Percentiles rank a stretch among this genome's conserved stretches.
Conservation (phyloP, 2,113 vertebrate genomes). For the Pica pica region DNA sequence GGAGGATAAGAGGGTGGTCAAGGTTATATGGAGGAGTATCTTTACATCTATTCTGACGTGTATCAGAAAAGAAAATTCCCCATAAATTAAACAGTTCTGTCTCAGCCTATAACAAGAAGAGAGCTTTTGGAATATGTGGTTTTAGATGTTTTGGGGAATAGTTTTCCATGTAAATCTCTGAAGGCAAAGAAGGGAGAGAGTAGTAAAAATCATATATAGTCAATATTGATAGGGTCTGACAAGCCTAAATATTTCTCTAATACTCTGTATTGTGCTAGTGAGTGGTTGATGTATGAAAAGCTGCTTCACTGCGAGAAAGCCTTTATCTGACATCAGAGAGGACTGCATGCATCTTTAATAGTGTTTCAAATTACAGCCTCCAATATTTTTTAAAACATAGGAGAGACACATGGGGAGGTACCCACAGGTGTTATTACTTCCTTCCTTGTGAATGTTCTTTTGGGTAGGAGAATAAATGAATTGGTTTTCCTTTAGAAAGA, state of each 20-base stretch:
- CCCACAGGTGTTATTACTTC: slow-evolving; percentile 24
- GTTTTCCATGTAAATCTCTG: neutral
- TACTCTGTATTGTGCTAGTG: neutral
- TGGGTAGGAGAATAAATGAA: slow-evolving; percentile 24
- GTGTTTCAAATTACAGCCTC: slow-evolving; percentile 28
- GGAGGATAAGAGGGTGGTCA: neutral
- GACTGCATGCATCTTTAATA: neutral
- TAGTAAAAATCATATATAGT: neutral
- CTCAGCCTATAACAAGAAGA: neutral
- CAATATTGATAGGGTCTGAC: neutral
- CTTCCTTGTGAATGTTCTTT: neutral
- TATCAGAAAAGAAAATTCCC: neutral
- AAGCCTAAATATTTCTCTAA: neutral
- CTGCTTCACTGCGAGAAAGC: neutral
- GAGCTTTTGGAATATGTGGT: neutral
- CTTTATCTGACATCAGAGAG: neutral
- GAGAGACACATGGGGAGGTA: slow-evolving; percentile 17
- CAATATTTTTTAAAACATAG: slow-evolving; percentile 53
- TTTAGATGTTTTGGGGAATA: neutral
- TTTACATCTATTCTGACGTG: neutral
- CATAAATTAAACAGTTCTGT: neutral
- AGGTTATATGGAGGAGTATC: neutral
- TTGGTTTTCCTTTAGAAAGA: slow-evolving; percentile 31
- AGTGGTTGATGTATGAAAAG: neutral
- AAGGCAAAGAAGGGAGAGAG: neutral